Conservation (phyloP, 2,797 vertebrate genomes). For the Adelosebastes latens region DNA sequence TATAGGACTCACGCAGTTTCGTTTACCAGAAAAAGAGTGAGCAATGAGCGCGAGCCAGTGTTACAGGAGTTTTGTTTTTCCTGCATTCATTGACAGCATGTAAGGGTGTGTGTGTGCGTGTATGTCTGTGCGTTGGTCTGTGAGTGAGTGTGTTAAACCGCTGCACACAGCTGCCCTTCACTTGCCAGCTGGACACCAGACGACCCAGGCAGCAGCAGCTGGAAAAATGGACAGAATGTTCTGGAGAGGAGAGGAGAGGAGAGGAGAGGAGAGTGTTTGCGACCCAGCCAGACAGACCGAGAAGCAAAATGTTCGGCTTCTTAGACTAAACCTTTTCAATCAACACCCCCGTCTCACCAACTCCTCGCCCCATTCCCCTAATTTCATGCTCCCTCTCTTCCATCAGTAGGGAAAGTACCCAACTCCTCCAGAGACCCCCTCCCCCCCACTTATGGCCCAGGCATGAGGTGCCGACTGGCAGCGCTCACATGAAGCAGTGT, state of each 20-base stretch:
- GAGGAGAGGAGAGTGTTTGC: slow-evolving; percentile 44
- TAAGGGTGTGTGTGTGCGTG: slow-evolving; percentile 34
- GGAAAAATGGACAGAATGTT: slow-evolving; percentile 80
- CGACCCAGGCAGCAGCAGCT: slow-evolving; percentile 74
- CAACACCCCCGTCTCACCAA: slow-evolving; percentile 1
- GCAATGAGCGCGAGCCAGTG: slow-evolving; percentile 7
- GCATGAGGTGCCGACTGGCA: slow-evolving; percentile 21
- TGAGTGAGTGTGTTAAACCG: slow-evolving; percentile 57
- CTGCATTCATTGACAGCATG: slow-evolving; percentile 40
- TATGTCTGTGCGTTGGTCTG: background rate
- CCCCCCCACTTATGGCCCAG: background rate
- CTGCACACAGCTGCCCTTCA: slow-evolving; percentile 73
- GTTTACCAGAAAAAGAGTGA: slow-evolving; percentile 41
- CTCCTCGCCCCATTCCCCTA: slow-evolving; percentile 3
- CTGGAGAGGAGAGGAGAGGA: slow-evolving; percentile 52
- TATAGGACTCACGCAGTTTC: slow-evolving; percentile 17
- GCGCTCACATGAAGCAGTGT: background rate
- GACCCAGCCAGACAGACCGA: slow-evolving; percentile 41
- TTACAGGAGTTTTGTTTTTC: slow-evolving; percentile 20
- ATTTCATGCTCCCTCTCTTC: slow-evolving; percentile 34
- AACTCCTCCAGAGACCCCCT: background rate
- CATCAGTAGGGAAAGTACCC: slow-evolving; percentile 41
- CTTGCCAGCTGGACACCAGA: slow-evolving; percentile 77
- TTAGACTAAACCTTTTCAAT: slow-evolving; percentile 44
- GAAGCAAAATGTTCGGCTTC: slow-evolving; percentile 41